These are phyloP conservation scores for Typhlomys cinereus DNA, from an alignment of 2,113 vertebrate species.

Conservation along the genomic window DNA sequence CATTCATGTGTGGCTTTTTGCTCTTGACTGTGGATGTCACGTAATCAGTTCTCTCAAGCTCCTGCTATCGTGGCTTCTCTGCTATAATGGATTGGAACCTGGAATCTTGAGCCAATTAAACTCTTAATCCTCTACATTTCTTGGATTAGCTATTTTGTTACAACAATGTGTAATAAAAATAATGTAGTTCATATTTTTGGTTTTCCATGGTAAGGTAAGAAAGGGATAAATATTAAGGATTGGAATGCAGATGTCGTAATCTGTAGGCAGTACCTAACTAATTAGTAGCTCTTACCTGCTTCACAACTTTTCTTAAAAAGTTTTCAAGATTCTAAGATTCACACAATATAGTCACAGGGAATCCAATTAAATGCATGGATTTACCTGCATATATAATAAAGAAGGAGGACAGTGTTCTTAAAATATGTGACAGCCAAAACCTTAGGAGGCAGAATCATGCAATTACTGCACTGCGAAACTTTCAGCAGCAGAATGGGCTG, in stretches of 20 bases:
- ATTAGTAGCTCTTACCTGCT: background rate
- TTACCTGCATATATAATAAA: background rate
- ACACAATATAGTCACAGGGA: background rate
- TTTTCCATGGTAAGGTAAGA: constrained; percentile 9
- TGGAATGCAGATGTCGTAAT: background rate
- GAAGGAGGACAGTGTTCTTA: constrained; percentile 6
- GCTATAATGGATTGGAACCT: too few species aligned
- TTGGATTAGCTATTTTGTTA: too few species aligned
- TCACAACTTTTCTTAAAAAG: background rate
- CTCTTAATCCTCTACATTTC: too few species aligned
- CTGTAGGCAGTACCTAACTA: background rate
- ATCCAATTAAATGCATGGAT: constrained; percentile 32
- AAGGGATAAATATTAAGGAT: background rate
- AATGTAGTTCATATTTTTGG: too few species aligned
- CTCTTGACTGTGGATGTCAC: too few species aligned
- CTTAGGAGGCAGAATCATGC: background rate
- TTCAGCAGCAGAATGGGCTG: background rate
- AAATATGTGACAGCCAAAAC: constrained; percentile 5
- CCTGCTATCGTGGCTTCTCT: too few species aligned
- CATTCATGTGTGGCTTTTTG: too few species aligned
- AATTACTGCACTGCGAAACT: background rate
- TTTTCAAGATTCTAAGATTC: background rate
- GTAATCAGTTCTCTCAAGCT: too few species aligned
- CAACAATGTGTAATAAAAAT: too few species aligned
- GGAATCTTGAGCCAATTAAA: too few species aligned